Base-by-base conservation (phyloP, 1,140 invertebrate genomes). In the Trachymyrmex cornetzi region DNA sequence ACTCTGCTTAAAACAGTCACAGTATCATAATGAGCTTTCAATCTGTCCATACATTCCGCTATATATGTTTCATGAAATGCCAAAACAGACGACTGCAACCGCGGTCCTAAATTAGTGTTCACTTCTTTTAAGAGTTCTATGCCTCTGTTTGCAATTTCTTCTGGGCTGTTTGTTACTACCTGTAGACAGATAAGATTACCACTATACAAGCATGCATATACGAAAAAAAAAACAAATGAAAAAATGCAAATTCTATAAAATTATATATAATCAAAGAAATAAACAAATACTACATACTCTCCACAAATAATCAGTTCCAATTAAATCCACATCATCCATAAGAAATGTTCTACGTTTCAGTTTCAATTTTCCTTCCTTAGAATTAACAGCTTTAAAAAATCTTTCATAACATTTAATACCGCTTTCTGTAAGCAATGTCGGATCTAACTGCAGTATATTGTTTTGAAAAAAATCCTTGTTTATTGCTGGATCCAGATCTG, bases 351-450 rank as follows among this genome's bases (percentile, higher is more conserved):
- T 96, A 94, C 98, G 96, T 94, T 99, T 99, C 67, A 97, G 95
- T 94, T 98, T 97, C 34, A 99, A 95, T 95, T 99, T 99, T 87
- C 98, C 98, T 95, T 99, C 98, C 95, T 99, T 99, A 69, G 97
- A 97, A 96, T 99, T 99, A 7, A 99, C 99, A 88, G 98, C 98
- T 96, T 99, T 99, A 94, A 99, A 99, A 96, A 99, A 99, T 93
- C 98, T 96, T 93, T 98, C 98, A 95, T 98, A 98, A 96, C 98
- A 99, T 96, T 98, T 99, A 86, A 99, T 99, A 86, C 99, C 99
- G 94, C 98, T 98, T 96, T 99, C 99, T 24, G 99, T 99, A 7
- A 99, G 95, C 84, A 99, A 95, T 86, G 97, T 97, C 3, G 99
- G 98, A 95, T 99, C 98, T 88, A 99, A 96, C 93, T 98, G 98